These are phyloP conservation scores for Uropetala carovei DNA, from an alignment of 2,888 invertebrate species.

Conservation along the genomic window DNA sequence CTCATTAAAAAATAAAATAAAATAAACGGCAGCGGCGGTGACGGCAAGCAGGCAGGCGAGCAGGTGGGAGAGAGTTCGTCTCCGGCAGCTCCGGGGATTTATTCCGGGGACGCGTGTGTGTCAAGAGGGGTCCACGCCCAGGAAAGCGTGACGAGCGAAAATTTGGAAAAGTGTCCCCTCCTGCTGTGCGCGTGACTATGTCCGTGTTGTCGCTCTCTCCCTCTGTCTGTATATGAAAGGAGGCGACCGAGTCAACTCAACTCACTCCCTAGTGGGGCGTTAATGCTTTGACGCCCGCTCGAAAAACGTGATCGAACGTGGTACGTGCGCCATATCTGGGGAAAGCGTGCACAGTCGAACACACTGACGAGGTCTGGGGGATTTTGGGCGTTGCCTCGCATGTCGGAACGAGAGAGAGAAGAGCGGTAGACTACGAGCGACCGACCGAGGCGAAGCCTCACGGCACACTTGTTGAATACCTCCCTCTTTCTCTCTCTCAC, in stretches of 20 bases:
- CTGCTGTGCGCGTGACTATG: not conserved
- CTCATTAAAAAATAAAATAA: no score
- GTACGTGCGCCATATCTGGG: constrained; percentile 17
- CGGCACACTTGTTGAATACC: constrained; percentile 57
- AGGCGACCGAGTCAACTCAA: not conserved
- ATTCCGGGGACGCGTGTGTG: no score
- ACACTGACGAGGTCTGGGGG: constrained; percentile 12
- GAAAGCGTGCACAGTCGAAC: not conserved
- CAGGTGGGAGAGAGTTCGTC: no score
- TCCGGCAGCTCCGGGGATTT: no score
- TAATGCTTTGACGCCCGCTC: no score
- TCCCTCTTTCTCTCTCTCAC: not conserved
- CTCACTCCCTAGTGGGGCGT: no score
- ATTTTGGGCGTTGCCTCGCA: constrained; percentile 20
- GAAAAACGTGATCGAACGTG: not conserved
- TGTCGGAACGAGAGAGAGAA: not conserved
- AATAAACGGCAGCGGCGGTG: no score
- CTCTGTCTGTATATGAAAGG: no score
- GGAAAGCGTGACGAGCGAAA: not conserved
- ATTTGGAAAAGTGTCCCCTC: not conserved
- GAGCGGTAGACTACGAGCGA: not conserved
- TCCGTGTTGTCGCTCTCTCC: no score
- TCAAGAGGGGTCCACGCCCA: not conserved
- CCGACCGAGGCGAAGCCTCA: constrained; percentile 48
- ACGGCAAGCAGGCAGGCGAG: no score